These are phyloP conservation scores for Hepsetus odoe DNA, from an alignment of 2,113 vertebrate species.

Conservation along the genomic window DNA sequence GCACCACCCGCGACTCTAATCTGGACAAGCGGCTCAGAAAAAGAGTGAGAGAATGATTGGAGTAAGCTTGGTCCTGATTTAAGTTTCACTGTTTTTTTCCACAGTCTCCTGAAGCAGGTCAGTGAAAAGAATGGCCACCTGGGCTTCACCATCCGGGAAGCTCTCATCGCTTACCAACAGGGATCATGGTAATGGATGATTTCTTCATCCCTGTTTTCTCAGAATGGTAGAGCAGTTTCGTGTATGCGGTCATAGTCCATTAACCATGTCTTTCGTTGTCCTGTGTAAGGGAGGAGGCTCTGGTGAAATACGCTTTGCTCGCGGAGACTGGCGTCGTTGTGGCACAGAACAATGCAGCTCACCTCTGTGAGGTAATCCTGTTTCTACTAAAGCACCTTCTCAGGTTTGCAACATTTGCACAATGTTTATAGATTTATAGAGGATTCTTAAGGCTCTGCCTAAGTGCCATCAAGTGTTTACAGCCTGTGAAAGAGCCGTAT, in stretches of 20 bases:
- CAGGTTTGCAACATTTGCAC: not conserved
- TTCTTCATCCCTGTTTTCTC: not conserved
- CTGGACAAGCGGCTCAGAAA: too few relatives aligned
- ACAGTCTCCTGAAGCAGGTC: constrained; percentile 85
- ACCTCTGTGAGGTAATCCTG: constrained; percentile 71
- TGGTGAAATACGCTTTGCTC: constrained; percentile 85
- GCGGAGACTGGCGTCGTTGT: constrained; percentile 91
- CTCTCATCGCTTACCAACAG: constrained; percentile 86
- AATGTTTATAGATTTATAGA: too few relatives aligned
- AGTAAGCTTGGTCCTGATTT: not conserved
- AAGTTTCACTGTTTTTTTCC: constrained; percentile 8
- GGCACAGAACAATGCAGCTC: constrained; percentile 89
- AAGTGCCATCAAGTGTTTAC: too few relatives aligned
- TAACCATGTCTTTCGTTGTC: too few relatives aligned
- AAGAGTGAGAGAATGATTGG: too few relatives aligned
- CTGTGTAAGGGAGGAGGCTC: constrained; percentile 80
- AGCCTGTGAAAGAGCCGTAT: too few relatives aligned
- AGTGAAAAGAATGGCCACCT: constrained; percentile 89
- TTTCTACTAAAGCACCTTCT: not conserved
- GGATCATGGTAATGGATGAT: constrained; percentile 77
- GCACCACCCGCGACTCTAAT: too few relatives aligned
- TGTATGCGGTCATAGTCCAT: too few relatives aligned
- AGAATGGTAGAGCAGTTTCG: not conserved
- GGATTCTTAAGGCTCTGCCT: too few relatives aligned
- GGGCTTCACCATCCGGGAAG: constrained; percentile 85